phyloP scores from a whole-genome alignment of 2,113 vertebrate genomes.

The Sapayoa aenigma region DNA sequence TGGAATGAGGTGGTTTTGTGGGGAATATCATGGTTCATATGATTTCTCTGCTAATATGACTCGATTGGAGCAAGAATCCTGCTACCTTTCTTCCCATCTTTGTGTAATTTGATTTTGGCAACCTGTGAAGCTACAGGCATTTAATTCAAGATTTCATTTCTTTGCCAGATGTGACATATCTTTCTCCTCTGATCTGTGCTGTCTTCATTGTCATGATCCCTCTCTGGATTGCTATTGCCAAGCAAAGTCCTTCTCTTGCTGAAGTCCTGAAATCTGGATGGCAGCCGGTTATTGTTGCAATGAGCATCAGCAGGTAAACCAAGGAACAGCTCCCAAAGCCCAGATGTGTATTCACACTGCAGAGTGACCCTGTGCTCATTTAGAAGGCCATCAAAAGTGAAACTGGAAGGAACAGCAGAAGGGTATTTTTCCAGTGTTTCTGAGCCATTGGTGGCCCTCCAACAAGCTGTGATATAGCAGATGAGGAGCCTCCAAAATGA shows the following conservation, averaged over 20 bases:
- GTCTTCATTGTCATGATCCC: constrained; percentile 86
- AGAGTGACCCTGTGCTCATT: neutral
- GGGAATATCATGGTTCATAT: neutral
- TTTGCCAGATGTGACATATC: constrained; percentile 80
- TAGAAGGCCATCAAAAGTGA: neutral
- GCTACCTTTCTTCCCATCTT: neutral
- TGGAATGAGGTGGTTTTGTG: neutral
- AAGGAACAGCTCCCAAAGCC: neutral
- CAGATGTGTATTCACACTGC: accelerated
- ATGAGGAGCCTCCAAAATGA: neutral
- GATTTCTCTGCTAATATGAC: neutral
- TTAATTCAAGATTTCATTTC: neutral
- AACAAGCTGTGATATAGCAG: neutral
- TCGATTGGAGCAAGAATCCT: neutral
- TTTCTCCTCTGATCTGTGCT: constrained; percentile 81
- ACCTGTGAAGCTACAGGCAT: neutral
- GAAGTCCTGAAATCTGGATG: constrained; percentile 89
- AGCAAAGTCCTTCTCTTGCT: constrained; percentile 78
- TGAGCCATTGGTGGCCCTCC: neutral
- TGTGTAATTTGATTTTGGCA: neutral
- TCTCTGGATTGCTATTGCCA: constrained; percentile 84
- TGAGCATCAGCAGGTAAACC: constrained; percentile 92
- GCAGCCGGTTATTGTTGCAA: constrained; percentile 93
- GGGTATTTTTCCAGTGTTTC: neutral
- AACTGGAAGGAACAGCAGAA: neutral